A percentile compares a stretch with the other conserved stretches of the same genome.
Conservation (phyloP, 2,888 invertebrate species). For the Rotaria socialis region DNA sequence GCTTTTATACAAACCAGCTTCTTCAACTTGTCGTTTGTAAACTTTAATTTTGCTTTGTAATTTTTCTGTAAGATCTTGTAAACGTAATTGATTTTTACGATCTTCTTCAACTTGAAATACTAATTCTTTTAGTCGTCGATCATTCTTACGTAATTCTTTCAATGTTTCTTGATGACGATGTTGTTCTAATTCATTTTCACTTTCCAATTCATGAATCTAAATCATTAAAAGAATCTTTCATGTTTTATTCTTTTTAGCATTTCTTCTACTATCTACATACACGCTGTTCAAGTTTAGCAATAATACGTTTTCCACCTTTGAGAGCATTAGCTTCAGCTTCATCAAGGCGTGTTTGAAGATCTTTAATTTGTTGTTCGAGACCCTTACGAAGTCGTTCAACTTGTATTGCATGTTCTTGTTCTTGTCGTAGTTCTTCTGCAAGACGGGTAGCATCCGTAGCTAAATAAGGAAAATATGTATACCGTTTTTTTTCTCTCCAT, state of each 20-base stretch:
- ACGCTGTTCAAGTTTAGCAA: conserved; percentile 89
- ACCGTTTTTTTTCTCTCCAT: too few species aligned
- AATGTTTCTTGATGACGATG: conserved; percentile 96
- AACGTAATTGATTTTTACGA: conserved; percentile 98
- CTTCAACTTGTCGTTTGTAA: conserved; percentile 99
- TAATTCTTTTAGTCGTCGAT: conserved; percentile 90
- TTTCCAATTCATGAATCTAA: conserved; percentile 58
- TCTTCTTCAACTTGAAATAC: conserved; percentile 96
- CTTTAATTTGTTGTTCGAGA: conserved; percentile 95
- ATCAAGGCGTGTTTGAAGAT: conserved; percentile 82
- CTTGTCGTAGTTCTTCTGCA: conserved; percentile 95
- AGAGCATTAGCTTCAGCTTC: conserved; percentile 94
- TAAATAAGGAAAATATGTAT: neutral
- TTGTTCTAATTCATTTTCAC: conserved; percentile 95
- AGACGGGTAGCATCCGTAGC: conserved; percentile 78
- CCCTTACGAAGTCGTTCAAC: conserved; percentile 97
- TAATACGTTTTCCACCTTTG: conserved; percentile 97
- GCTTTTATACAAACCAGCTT: conserved; percentile 65
- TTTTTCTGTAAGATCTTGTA: conserved; percentile 99
- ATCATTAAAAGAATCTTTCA: neutral
- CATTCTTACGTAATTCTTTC: conserved; percentile 95
- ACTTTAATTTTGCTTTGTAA: conserved; percentile 96
- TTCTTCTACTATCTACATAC: conserved; percentile 49
- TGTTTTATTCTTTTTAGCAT: neutral
- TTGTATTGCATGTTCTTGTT: conserved; percentile 96